Conservation (phyloP, 2,797 vertebrate genomes). For the Champsocephalus esox region DNA sequence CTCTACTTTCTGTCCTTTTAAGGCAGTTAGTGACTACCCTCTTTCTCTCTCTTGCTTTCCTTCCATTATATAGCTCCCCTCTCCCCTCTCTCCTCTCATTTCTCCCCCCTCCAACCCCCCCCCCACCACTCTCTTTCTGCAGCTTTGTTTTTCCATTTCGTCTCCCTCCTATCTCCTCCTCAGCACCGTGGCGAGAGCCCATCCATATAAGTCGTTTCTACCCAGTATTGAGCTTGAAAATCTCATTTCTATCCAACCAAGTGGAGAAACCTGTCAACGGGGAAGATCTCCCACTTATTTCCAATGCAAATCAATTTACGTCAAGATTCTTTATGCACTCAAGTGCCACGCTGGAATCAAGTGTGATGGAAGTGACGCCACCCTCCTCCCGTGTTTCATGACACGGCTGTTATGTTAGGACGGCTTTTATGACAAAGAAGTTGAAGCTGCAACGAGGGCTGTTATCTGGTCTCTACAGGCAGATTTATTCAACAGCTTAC, state of each 20-base stretch:
- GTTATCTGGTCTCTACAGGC: constrained; percentile 26
- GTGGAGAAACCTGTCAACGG: constrained; percentile 53
- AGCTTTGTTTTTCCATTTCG: constrained; percentile 71
- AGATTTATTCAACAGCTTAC: constrained; percentile 19
- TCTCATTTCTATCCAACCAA: constrained; percentile 60
- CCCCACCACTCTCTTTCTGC: constrained; percentile 23
- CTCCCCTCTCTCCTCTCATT: constrained; percentile 43
- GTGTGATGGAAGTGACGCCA: constrained; percentile 37
- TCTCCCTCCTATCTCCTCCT: constrained; percentile 52
- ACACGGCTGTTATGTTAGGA: constrained; percentile 33
- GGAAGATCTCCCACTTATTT: constrained; percentile 62
- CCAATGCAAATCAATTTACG: constrained; percentile 66
- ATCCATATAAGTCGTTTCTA: constrained; percentile 76
- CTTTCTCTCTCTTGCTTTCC: constrained; percentile 49
- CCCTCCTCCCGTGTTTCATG: constrained; percentile 38
- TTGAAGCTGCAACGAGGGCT: background rate
- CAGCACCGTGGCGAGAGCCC: constrained; percentile 50
- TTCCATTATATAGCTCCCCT: constrained; percentile 53
- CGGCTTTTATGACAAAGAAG: constrained; percentile 5
- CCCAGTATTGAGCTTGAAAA: constrained; percentile 59
- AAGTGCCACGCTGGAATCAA: constrained; percentile 51
- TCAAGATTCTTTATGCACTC: constrained; percentile 45
- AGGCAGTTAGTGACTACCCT: constrained; percentile 63
- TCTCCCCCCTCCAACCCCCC: constrained; percentile 6
- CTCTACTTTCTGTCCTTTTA: constrained; percentile 81